Conservation (phyloP, 2,113 vertebrate genomes). For the Xyliphius kryptos region DNA sequence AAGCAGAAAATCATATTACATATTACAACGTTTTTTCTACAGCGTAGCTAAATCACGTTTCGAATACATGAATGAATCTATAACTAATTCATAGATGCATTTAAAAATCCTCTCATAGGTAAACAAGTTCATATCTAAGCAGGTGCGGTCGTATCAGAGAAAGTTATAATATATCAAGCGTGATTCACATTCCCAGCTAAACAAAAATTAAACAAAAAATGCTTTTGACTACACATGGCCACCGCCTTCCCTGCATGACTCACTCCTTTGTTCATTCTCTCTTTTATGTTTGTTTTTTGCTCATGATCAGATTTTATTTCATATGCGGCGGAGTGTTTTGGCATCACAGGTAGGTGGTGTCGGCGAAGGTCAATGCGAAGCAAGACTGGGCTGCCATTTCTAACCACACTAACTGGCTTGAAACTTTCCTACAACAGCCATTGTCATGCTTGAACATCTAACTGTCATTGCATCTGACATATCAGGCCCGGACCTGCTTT, state of each 20-base stretch:
- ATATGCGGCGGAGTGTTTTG: constrained; percentile 81
- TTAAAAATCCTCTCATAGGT: too few species aligned
- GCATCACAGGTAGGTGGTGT: constrained; percentile 82
- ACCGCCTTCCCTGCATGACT: constrained; percentile 65
- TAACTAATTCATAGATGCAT: too few species aligned
- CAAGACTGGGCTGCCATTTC: constrained; percentile 4
- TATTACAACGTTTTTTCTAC: too few species aligned
- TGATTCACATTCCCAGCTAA: too few species aligned
- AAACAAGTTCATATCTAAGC: too few species aligned
- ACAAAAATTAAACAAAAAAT: too few species aligned
- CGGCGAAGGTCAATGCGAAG: constrained; percentile 29
- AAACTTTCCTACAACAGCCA: constrained; percentile 15
- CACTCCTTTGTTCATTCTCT: constrained; percentile 57
- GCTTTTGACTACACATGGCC: too few species aligned
- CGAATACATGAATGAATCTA: too few species aligned
- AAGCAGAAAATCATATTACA: too few species aligned
- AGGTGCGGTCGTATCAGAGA: too few species aligned
- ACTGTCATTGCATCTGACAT: constrained; percentile 23
- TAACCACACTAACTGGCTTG: constrained; percentile 46
- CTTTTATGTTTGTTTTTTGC: constrained; percentile 69
- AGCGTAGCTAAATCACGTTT: too few species aligned
- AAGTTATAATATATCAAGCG: too few species aligned
- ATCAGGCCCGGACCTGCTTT: constrained; percentile 16
- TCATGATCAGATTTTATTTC: constrained; percentile 82
- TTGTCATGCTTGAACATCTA: constrained; percentile 31